Base-by-base conservation (phyloP, 35 echinoderm and acorn worm genomes). In the Apostichopus californicus region DNA sequence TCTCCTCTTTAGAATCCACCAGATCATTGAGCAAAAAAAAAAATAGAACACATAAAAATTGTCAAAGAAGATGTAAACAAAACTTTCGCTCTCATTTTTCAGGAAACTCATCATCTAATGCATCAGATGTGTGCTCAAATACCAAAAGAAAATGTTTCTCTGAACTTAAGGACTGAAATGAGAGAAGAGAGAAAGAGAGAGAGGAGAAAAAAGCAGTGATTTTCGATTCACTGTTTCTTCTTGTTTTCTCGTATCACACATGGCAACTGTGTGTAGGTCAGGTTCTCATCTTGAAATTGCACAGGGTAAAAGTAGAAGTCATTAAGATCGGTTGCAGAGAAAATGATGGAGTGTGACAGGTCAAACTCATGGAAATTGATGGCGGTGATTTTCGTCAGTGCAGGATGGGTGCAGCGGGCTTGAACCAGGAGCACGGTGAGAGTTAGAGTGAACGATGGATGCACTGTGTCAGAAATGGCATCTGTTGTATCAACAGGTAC, bases 21-120 rank as follows among this genome's bases (percentile, higher is more conserved):
- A 58, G 71, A 75, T 75, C 71, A 75, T 20, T 75, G 71, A n/a
- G 71, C 11, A 56, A 83, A 46, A 82, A 58, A 59, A 59, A 61
- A 85, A 56, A 85, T 85, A 85, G 55, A 85, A 58, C 55, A 58
- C 81, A 85, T 85, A 85, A 85, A 61, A 85, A 85, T 63, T 85
- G 57, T 63, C 57, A 63, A 46, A 25, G 81, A 58, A 85, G 55
- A 85, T 85, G 81, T 85, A 85, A 85, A 85, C 81, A 85, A 85
- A 85, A 85, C 81, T 58, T 85, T 85, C 54, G n/a, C 55, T 85
- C 54, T 85, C 54, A 85, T 85, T 85, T 52, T 59, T 54, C 54
- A 85, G 57, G 81, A 85, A 85, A 85, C 81, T 85, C 81, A 85
- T 85, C 81, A 58, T 59, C 81, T 85, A 85, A 85, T 85, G 81